Percentiles rank a stretch among this genome's conserved stretches.
These are phyloP conservation scores for Cygnus atratus DNA, from an alignment of 2,113 vertebrate species.

Conservation along the genomic window DNA sequence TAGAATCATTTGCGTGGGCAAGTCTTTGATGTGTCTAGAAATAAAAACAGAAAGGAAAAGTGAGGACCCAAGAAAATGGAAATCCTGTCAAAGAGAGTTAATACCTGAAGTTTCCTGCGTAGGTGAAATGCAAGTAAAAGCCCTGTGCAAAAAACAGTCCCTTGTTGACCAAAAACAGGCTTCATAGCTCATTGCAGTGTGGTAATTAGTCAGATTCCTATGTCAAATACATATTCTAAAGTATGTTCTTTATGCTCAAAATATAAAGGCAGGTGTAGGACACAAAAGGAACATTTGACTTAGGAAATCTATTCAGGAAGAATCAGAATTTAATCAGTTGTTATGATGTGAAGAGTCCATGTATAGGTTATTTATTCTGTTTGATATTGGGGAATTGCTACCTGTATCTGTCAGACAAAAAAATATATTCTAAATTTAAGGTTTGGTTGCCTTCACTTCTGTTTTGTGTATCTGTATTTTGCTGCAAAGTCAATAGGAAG, in stretches of 20 bases:
- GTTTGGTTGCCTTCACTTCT: neutral
- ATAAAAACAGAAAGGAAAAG: neutral
- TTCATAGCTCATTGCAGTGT: neutral
- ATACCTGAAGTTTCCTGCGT: neutral
- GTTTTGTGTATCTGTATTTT: neutral
- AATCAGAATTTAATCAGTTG: neutral
- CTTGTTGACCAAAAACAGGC: neutral
- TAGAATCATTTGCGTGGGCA: neutral
- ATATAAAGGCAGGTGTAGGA: neutral
- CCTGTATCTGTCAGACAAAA: neutral
- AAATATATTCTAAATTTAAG: slow-evolving; percentile 2
- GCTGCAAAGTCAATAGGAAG: slow-evolving; percentile 21
- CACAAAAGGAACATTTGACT: neutral
- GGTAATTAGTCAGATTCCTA: neutral
- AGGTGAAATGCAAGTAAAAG: neutral
- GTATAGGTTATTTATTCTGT: neutral
- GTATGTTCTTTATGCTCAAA: neutral
- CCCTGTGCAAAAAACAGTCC: neutral
- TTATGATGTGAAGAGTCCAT: neutral
- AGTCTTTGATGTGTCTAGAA: neutral
- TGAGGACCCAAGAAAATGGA: neutral
- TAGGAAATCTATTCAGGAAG: neutral
- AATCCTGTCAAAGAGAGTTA: neutral
- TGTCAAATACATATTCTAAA: neutral
- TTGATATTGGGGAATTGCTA: neutral